Evolutionary conservation across 1,140 invertebrate species (phyloP).

Genomic region (Drosophila chauvacae): DNA sequence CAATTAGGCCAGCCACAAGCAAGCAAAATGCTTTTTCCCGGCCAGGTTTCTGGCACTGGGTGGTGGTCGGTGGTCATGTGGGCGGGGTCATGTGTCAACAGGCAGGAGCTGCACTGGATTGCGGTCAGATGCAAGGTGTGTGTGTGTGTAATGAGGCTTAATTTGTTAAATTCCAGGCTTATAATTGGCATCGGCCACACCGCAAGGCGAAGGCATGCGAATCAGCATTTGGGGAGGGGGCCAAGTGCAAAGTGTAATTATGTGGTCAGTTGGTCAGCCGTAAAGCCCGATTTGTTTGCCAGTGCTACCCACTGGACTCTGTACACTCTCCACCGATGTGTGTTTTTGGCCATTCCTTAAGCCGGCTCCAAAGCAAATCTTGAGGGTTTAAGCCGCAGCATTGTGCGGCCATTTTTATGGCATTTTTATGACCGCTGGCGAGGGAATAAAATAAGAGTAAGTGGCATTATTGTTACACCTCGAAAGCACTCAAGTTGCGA

Average conservation of each 20-base stretch:
- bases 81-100: constrained; percentile 73
- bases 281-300: constrained; percentile 42
- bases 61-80: not conserved
- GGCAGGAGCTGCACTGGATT: constrained; percentile 63
- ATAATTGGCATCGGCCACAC: constrained; percentile 73
- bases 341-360: constrained; percentile 15
- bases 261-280: constrained; percentile 68
- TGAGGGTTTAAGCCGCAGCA: constrained; percentile 40
- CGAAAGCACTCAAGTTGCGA: constrained; percentile 35
- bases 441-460: constrained; percentile 66
- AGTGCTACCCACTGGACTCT: constrained; percentile 4
- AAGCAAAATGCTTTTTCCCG: constrained; percentile 52
- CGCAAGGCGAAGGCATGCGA: constrained; percentile 64
- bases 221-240: constrained; percentile 27
- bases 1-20: constrained; percentile 71
- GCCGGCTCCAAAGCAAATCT: constrained; percentile 19
- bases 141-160: constrained; percentile 73
- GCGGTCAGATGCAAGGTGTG: constrained; percentile 41
- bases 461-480: constrained; percentile 71
- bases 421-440: constrained; percentile 42
- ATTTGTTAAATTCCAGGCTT: constrained; percentile 81
- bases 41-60: constrained; percentile 12
- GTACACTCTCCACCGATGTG: constrained; percentile 1
- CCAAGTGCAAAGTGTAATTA: constrained; percentile 74
- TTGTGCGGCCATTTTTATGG: constrained; percentile 30